Conservation (phyloP, 1,140 invertebrate species). For the Dinothrombium tinctorium region DNA sequence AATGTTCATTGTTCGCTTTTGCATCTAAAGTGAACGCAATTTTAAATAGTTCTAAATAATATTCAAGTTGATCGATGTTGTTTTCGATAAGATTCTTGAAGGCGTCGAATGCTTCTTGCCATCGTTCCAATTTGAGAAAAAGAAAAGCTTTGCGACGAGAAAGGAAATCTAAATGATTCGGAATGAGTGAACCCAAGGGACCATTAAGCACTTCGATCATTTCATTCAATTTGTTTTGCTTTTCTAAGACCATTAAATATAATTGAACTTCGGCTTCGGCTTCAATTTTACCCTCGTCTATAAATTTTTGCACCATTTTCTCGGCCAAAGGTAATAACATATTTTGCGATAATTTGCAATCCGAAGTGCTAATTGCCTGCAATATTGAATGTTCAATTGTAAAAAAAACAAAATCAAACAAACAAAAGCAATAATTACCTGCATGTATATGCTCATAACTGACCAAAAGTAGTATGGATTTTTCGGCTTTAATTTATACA, state of each 20-base stretch:
- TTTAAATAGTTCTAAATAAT: constrained; percentile 10
- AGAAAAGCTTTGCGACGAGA: constrained; percentile 42
- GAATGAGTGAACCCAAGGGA: constrained; percentile 29
- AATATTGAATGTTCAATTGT: background rate
- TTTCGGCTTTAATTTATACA: constrained; percentile 74
- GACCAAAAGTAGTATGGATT: constrained; percentile 96
- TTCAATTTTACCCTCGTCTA: constrained; percentile 65
- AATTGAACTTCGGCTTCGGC: constrained; percentile 75
- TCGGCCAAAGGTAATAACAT: constrained; percentile 59
- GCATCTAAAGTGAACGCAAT: constrained; percentile 5
- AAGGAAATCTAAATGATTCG: constrained; percentile 21
- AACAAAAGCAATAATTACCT: constrained; percentile 28
- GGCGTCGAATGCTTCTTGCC: constrained; percentile 38
- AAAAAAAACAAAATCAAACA: constrained; percentile 2
- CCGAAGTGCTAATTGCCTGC: constrained; percentile 8
- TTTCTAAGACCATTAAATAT: constrained; percentile 68
- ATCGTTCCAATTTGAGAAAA: constrained; percentile 41
- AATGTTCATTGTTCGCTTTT: background rate
- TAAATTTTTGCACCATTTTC: constrained; percentile 52
- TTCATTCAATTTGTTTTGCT: constrained; percentile 53
- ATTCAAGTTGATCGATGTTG: constrained; percentile 12
- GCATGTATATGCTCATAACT: constrained; percentile 82
- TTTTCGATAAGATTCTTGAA: constrained; percentile 27
- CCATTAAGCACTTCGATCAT: constrained; percentile 52
- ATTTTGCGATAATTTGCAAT: constrained; percentile 22